phyloP scores from a whole-genome alignment of 2,113 vertebrate species.

The Rhea pennata region DNA sequence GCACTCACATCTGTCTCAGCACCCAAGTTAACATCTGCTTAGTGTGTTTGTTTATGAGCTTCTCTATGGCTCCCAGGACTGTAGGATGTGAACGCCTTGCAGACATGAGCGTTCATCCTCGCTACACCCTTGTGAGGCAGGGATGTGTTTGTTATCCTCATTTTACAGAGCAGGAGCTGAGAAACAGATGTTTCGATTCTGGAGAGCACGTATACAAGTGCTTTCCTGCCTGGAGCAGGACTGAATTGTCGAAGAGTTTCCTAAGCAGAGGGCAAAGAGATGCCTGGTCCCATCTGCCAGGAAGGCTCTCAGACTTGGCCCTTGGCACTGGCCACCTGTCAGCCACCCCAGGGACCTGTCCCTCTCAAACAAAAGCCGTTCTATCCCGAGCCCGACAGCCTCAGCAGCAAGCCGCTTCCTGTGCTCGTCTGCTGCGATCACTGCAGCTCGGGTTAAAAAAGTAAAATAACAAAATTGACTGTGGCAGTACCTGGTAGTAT shows the following conservation, averaged over 20 bases:
- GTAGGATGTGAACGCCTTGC: not conserved
- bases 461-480: too few relatives aligned
- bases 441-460: not conserved
- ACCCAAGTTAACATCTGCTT: not conserved
- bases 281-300: not conserved
- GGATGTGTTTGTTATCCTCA: slow-evolving; percentile 32
- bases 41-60: slow-evolving; percentile 31
- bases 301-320: not conserved
- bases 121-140: not conserved
- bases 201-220: not conserved
- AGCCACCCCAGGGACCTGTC: not conserved
- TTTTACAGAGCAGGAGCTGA: slow-evolving; percentile 7
- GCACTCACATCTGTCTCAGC: not conserved
- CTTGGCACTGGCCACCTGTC: not conserved
- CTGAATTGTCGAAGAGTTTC: not conserved
- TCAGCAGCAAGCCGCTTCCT: too few relatives aligned
- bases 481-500: not conserved
- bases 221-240: not conserved
- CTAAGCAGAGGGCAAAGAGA: not conserved
- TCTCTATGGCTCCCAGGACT: slow-evolving; percentile 4
- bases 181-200: slow-evolving; percentile 24
- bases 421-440: not conserved
- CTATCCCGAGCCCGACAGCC: not conserved
- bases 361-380: not conserved
- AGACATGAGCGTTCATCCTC: not conserved